Conservation (phyloP, 37 sponge, comb jelly and placozoan genomes). For the Ephydatia muelleri region DNA sequence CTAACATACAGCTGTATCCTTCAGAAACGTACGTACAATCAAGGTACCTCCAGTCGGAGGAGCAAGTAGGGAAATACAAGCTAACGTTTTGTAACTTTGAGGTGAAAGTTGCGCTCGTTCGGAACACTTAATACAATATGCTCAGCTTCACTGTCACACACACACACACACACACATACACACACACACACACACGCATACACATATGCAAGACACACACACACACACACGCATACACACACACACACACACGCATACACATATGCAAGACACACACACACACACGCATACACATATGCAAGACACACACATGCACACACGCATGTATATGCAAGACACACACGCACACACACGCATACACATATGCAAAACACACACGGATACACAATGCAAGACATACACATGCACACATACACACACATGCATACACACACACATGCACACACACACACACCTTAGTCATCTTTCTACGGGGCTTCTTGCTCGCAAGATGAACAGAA, state of each 20-base stretch:
- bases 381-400: constrained; percentile 24
- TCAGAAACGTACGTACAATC: no score
- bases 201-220: no score
- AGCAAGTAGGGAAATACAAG: no score
- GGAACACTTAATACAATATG: no score
- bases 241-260: constrained; percentile 3
- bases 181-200: constrained; percentile 8
- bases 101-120: no score
- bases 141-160: neutral
- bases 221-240: no score
- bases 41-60: no score
- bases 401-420: constrained; percentile 7
- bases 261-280: no score
- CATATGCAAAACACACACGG: constrained; percentile 21
- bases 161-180: neutral
- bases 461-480: neutral
- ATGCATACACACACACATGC: no score
- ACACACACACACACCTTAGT: neutral
- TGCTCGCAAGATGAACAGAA: neutral
- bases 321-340: neutral
- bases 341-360: neutral
- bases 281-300: constrained; percentile 26
- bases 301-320: neutral
- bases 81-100: no score
- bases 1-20: no score